phyloP scores from a whole-genome alignment of 2,797 vertebrate genomes.

The Enteromius paludinosus region DNA sequence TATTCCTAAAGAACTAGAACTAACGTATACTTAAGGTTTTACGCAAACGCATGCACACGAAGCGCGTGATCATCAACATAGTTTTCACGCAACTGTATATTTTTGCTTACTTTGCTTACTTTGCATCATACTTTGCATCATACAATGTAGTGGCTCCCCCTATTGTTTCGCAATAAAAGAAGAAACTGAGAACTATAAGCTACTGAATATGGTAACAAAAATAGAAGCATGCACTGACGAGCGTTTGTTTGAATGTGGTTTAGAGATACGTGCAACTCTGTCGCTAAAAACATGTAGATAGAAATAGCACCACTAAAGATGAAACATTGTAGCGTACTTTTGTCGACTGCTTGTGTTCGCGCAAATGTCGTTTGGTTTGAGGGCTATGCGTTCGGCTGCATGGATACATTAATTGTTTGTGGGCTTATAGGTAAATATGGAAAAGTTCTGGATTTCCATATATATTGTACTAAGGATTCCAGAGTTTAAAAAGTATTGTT shows the following conservation, averaged over 20 bases:
- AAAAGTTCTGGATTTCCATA: background rate
- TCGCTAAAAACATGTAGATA: background rate
- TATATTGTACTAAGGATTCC: background rate
- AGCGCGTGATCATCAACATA: background rate
- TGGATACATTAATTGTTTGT: background rate
- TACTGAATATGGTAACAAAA: background rate
- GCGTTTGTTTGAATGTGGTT: background rate
- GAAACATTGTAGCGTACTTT: background rate
- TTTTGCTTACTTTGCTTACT: background rate
- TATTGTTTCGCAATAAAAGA: background rate
- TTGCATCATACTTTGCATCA: background rate
- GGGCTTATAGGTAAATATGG: background rate
- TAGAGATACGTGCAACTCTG: background rate
- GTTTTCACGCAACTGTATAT: no score
- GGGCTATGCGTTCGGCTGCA: background rate
- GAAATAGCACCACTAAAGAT: background rate
- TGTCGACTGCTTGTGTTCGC: background rate
- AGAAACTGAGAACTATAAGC: background rate
- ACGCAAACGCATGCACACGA: background rate
- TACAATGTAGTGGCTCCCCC: background rate
- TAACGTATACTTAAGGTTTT: background rate
- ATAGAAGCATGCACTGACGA: background rate
- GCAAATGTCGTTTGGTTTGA: background rate
- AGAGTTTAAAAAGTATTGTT: background rate
- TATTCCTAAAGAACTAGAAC: background rate